phyloP scores from a whole-genome alignment of 2,888 invertebrate species.

The Boloria euphrosyne region DNA sequence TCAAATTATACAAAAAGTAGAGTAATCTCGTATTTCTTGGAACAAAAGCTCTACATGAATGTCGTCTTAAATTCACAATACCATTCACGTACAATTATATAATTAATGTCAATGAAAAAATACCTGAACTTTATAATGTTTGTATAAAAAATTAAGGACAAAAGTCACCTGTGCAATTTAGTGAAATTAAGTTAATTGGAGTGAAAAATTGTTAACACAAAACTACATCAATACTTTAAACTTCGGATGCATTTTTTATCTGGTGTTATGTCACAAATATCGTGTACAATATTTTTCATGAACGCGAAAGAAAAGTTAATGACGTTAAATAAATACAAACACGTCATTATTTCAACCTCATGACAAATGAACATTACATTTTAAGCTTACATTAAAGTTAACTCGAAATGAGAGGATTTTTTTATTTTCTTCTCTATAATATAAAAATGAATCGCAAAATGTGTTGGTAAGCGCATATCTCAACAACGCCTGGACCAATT shows the following conservation, averaged over 20 bases:
- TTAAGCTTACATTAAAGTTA: too few relatives aligned
- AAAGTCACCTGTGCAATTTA: slow-evolving; percentile 37
- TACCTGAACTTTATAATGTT: slow-evolving; percentile 38
- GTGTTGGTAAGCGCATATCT: too few relatives aligned
- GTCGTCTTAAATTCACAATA: slow-evolving; percentile 11
- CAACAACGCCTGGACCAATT: too few relatives aligned
- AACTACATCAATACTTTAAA: background rate
- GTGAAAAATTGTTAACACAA: slow-evolving; percentile 30
- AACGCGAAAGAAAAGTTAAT: slow-evolving; percentile 24
- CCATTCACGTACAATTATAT: slow-evolving; percentile 29
- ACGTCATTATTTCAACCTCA: too few relatives aligned
- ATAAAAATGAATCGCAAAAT: too few relatives aligned
- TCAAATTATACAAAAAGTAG: too few relatives aligned
- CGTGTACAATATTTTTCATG: slow-evolving; percentile 15
- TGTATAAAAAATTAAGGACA: slow-evolving; percentile 41
- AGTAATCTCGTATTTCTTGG: too few relatives aligned
- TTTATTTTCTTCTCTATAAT: too few relatives aligned
- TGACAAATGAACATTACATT: too few relatives aligned
- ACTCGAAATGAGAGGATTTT: too few relatives aligned
- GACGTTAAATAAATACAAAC: slow-evolving; percentile 12
- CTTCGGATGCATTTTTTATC: slow-evolving; percentile 11
- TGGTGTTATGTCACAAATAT: slow-evolving; percentile 9
- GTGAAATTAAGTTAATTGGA: slow-evolving; percentile 36
- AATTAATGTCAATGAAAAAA: slow-evolving; percentile 39
- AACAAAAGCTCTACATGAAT: slow-evolving; percentile 10